Base-by-base conservation (phyloP, 35 echinoderm and acorn worm genomes). In the Apostichopus californicus region DNA sequence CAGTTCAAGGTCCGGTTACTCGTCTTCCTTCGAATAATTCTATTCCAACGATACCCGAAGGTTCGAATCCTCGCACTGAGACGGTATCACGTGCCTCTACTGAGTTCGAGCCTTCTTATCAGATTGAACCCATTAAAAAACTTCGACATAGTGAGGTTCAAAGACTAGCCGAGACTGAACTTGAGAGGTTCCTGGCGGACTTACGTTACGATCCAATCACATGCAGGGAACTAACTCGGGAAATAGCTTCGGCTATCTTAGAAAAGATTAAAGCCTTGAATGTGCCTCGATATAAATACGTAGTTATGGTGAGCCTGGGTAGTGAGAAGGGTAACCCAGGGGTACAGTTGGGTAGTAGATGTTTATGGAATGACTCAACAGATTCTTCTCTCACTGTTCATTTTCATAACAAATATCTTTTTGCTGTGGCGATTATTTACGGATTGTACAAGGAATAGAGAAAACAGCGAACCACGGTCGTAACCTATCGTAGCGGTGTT, bases 391-490 rank as follows among this genome's bases (percentile, higher is more conserved):
- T 81, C 14, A 98, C 87, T 22, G 92, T 95, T 0, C 66, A 95
- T 57, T 98, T 87, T 81, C 92, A 68, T 12, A 98, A 98, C 79
- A 90, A 79, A 77, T 92, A 91, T 13, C 60, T 98, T 17, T 98
- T 95, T 78, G 96, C 96, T 54, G 94, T 95, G 6, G 96, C 86
- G 55, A 95, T 95, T 91, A 81, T 98, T 14, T 98, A 98, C 78
- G 96, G 94, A 87, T 23, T 98, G 11, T 98, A 98, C 54, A 84
- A 64, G 14, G 93, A 95, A 77, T 98, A 93, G 54, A 46, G 34
- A 28, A 28, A 28, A 28, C 26, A 28, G 26, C 26, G 26, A 46
- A 46, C 34, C 34, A 46, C 34, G 34, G 34, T 46, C 34, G 34
- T 46, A 46, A 46, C 34, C 34, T 46, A 46, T 46, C 34, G 34